phyloP scores from a whole-genome alignment of 2,888 invertebrate species.

The Harpalus rubripes region DNA sequence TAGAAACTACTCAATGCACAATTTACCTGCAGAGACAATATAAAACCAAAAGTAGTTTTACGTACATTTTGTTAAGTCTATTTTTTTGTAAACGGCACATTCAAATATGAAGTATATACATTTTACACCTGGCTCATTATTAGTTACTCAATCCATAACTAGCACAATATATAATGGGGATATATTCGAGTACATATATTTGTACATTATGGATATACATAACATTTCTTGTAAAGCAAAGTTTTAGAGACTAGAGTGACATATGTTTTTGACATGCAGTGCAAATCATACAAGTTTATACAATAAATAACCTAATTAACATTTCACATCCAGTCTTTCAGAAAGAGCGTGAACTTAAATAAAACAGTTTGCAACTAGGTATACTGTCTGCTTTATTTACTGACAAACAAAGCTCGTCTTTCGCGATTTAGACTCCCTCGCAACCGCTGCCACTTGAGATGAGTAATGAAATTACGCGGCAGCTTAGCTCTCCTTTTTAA shows the following conservation, averaged over 20 bases:
- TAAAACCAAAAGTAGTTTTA: too few species aligned
- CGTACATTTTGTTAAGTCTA: too few species aligned
- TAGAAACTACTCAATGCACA: too few species aligned
- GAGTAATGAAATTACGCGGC: constrained; percentile 58
- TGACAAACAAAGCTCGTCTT: constrained; percentile 21
- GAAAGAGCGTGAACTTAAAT: constrained; percentile 16
- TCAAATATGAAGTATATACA: too few species aligned
- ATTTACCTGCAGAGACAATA: too few species aligned
- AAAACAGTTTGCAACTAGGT: constrained; percentile 25
- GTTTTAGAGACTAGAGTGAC: neutral
- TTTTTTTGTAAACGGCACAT: too few species aligned
- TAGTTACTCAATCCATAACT: too few species aligned
- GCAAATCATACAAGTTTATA: constrained; percentile 15
- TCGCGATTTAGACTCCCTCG: neutral
- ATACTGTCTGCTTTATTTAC: constrained; percentile 19
- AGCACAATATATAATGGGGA: too few species aligned
- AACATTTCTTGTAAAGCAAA: too few species aligned
- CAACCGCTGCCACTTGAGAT: constrained; percentile 9
- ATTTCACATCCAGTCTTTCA: constrained; percentile 15
- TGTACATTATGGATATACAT: too few species aligned
- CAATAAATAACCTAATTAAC: constrained; percentile 50
- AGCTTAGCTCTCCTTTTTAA: constrained; percentile 56
- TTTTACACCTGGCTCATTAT: too few species aligned
- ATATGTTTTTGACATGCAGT: neutral
- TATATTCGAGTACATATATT: too few species aligned